Conservation (phyloP, 2,888 invertebrate species). For the Fabriciana adippe region DNA sequence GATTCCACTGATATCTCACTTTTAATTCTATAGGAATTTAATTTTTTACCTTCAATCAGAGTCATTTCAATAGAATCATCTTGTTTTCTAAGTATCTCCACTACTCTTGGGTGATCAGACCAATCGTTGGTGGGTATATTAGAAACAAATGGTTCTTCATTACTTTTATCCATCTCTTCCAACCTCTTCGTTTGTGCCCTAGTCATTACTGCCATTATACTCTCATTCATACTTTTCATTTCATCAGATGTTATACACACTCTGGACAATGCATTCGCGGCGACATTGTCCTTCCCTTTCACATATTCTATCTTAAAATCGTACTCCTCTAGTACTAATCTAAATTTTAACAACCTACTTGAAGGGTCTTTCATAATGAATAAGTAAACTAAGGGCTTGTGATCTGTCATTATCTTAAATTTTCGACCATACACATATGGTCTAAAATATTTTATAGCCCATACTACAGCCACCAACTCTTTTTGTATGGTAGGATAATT, state of each 20-base stretch:
- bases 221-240: too few species aligned
- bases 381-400: conserved; percentile 35
- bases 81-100: conserved; percentile 31
- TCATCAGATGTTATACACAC: too few species aligned
- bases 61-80: neutral
- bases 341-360: conserved; percentile 38
- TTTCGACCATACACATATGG: conserved; percentile 36
- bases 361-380: conserved; percentile 36
- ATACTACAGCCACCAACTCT: too few species aligned
- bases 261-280: too few species aligned
- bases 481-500: too few species aligned
- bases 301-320: too few species aligned
- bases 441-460: conserved; percentile 39
- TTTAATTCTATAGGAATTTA: neutral
- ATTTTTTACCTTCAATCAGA: neutral
- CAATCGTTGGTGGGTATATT: conserved; percentile 16
- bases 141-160: neutral
- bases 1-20: neutral
- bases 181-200: conserved; percentile 31
- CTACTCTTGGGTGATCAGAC: conserved; percentile 41
- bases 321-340: conserved; percentile 39
- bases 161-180: conserved; percentile 2
- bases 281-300: too few species aligned
- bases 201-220: conserved; percentile 33
- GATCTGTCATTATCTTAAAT: conserved; percentile 38